phyloP scores from a whole-genome alignment of 1,140 invertebrate species.

The Trichomalopsis sarcophagae region DNA sequence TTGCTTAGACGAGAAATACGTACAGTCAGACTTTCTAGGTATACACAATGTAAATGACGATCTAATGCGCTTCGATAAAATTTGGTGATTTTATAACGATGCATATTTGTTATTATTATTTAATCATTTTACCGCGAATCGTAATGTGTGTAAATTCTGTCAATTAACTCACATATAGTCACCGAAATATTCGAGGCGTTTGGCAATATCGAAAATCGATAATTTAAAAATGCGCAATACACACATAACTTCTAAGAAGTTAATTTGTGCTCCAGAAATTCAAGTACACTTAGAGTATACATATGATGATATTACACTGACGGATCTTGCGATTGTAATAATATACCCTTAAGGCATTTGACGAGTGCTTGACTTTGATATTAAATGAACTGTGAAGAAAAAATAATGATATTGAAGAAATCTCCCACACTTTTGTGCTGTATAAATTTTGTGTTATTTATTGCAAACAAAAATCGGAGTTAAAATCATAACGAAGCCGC shows the following conservation, averaged over 20 bases:
- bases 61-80: not conserved
- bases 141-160: not conserved
- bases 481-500: not conserved
- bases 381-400: not conserved
- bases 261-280: not conserved
- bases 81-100: not conserved
- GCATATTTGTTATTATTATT: not conserved
- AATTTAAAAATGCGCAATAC: not conserved
- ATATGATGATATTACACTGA: conserved; percentile 16
- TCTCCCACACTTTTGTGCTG: not conserved
- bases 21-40: not conserved
- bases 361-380: conserved; percentile 13
- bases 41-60: not conserved
- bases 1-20: conserved; percentile 1
- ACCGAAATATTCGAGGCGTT: not conserved
- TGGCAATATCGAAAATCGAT: not conserved
- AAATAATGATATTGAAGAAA: not conserved
- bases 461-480: not conserved
- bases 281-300: not conserved
- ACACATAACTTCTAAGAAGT: conserved; percentile 13
- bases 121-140: not conserved
- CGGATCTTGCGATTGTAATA: not conserved
- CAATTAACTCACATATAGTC: not conserved
- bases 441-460: not conserved
- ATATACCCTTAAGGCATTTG: conserved; percentile 12